phyloP scores from a whole-genome alignment of 2,113 vertebrate species.

The Boulengeromyrus knoepffleri region DNA sequence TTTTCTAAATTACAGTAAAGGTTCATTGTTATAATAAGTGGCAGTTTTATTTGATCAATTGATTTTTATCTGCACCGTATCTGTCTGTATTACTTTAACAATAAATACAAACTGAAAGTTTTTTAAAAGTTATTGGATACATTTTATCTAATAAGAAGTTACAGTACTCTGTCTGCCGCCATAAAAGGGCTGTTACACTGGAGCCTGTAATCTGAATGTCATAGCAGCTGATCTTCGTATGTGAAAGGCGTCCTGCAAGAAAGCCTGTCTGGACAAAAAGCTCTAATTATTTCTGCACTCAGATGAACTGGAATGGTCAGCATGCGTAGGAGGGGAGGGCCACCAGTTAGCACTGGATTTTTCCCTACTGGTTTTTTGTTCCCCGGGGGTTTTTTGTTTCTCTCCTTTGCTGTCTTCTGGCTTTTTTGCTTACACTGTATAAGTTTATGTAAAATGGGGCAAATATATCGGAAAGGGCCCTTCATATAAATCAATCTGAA shows the following conservation, averaged over 20 bases:
- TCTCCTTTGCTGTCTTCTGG: background rate
- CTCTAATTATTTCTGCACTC: background rate
- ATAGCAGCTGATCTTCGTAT: background rate
- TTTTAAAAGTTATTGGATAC: background rate
- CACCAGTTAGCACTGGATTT: background rate
- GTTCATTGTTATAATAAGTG: background rate
- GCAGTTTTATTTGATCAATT: background rate
- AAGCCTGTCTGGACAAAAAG: background rate
- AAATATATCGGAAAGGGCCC: background rate
- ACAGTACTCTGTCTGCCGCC: background rate
- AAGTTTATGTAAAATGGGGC: background rate
- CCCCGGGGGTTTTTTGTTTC: background rate
- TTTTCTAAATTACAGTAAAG: background rate
- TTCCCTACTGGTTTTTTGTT: background rate
- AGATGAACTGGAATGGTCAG: background rate
- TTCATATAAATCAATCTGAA: background rate
- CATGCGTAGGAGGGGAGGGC: background rate
- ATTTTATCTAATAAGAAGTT: background rate
- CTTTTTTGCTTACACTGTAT: background rate
- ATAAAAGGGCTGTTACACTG: background rate
- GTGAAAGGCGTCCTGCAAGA: background rate
- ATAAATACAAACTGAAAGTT: background rate
- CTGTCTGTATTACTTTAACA: background rate
- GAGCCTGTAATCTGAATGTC: background rate
- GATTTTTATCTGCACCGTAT: background rate